These are phyloP conservation scores for Drosophila obscura DNA, from an alignment of 1,140 invertebrate genomes.

Conservation along the genomic window DNA sequence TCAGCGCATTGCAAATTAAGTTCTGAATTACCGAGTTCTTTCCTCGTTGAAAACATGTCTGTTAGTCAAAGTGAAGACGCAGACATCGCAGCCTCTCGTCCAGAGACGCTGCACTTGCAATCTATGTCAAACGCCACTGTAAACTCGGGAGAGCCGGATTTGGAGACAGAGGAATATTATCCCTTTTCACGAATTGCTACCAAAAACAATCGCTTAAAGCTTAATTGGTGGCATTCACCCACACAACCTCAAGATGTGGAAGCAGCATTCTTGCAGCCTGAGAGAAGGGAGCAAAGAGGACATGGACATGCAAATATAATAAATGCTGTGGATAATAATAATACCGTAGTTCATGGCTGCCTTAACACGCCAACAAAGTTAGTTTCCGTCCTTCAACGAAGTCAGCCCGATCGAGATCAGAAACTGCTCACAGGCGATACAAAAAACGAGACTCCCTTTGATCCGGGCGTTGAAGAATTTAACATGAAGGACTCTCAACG, in stretches of 20 bases:
- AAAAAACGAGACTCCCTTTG: conserved; percentile 11
- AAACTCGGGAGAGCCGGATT: background rate
- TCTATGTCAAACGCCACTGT: conserved; percentile 7
- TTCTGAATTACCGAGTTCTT: background rate
- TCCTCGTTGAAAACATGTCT: conserved; percentile 31
- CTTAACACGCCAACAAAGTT: conserved; percentile 40
- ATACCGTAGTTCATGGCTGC: conserved; percentile 31
- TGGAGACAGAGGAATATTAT: conserved; percentile 3
- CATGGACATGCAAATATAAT: background rate
- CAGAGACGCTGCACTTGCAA: conserved; percentile 52
- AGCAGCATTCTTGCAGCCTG: conserved; percentile 1
- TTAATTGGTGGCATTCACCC: conserved; percentile 75
- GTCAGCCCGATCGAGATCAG: background rate
- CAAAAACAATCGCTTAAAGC: conserved; percentile 68
- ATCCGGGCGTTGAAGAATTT: conserved; percentile 17
- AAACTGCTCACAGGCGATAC: background rate
- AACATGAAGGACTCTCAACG: conserved; percentile 61
- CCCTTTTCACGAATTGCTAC: conserved; percentile 55
- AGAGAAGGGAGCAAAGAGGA: background rate
- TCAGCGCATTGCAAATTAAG: too few relatives aligned
- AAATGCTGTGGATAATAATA: conserved; percentile 50
- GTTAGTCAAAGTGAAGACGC: conserved; percentile 5
- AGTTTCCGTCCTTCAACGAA: background rate
- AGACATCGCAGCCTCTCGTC: conserved; percentile 9
- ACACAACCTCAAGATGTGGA: conserved; percentile 23